A percentile compares a stretch with the other conserved stretches of the same genome.
These are phyloP conservation scores for Rhynchonycteris naso DNA, from an alignment of 2,797 vertebrate genomes.

Conservation along the genomic window DNA sequence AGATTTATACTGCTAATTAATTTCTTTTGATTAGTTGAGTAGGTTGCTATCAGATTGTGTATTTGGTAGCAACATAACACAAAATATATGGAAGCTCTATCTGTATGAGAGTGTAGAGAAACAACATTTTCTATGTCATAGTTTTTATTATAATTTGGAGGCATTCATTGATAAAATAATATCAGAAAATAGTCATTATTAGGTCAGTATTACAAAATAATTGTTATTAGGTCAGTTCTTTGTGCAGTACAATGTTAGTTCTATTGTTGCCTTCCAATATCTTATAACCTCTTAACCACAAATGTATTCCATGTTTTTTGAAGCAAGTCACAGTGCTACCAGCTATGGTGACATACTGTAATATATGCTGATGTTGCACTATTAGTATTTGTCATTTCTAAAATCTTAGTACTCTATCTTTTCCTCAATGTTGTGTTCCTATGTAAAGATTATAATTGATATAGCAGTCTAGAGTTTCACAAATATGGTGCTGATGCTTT, in stretches of 20 bases:
- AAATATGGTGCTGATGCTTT: not conserved
- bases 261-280: not conserved
- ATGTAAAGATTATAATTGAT: not conserved
- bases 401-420: not conserved
- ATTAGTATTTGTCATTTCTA: not conserved
- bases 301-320: not conserved
- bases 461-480: not conserved
- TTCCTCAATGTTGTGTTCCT: not conserved
- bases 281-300: not conserved
- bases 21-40: not conserved
- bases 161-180: not conserved
- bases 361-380: not conserved
- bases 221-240: not conserved
- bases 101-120: slow-evolving; percentile 9
- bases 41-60: not conserved
- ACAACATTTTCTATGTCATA: not conserved
- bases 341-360: not conserved
- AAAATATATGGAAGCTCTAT: not conserved
- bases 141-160: not conserved
- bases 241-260: not conserved
- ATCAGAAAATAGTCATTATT: not conserved
- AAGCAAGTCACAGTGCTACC: not conserved
- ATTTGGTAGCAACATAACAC: not conserved
- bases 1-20: not conserved
- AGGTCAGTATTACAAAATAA: not conserved